Evolutionary conservation across 1,140 invertebrate genomes (phyloP).

Genomic region (Diuraphis noxia): DNA sequence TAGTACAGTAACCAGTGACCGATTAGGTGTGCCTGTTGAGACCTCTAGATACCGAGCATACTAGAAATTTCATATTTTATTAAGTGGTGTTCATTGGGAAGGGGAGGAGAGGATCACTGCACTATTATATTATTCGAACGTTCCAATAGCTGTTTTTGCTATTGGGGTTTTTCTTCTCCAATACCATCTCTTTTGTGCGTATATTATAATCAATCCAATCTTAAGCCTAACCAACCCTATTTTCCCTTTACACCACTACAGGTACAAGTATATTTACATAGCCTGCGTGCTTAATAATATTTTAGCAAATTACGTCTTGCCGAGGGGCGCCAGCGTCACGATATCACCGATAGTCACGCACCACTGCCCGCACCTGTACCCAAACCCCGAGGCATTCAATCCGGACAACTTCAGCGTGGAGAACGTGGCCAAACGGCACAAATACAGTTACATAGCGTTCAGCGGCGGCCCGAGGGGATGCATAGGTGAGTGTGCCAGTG

Average conservation of each 20-base stretch:
- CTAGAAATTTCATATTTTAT: no score
- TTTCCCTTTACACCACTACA: background rate
- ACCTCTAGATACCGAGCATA: no score
- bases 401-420: conserved; percentile 91
- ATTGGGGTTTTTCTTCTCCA: no score
- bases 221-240: background rate
- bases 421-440: conserved; percentile 75
- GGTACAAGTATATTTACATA: background rate
- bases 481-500: conserved; percentile 67
- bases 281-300: background rate
- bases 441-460: conserved; percentile 70
- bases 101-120: no score
- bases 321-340: conserved; percentile 1
- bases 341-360: conserved; percentile 44
- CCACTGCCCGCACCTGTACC: conserved; percentile 27
- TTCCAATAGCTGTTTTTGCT: no score
- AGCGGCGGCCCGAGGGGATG: conserved; percentile 82
- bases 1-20: no score
- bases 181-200: background rate
- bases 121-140: no score
- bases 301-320: background rate
- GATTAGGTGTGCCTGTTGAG: no score
- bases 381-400: conserved; percentile 80
- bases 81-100: no score
- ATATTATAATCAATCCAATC: no score